phyloP scores from a whole-genome alignment of 2,113 vertebrate species.

The Mugil cephalus region DNA sequence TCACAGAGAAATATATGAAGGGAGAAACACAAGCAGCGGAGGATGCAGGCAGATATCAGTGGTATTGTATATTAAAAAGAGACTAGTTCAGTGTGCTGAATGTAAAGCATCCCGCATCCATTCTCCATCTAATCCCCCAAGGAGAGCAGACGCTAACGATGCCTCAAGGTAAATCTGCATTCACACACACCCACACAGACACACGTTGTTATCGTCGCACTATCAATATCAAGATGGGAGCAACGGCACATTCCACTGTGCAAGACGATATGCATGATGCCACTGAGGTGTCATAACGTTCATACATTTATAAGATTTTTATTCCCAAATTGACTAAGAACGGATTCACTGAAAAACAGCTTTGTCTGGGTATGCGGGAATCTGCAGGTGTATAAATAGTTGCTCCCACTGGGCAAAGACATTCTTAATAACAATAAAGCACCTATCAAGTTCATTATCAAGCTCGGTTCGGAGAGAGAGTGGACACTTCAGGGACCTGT shows the following conservation, averaged over 20 bases:
- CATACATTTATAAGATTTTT: conserved; percentile 65
- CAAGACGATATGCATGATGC: conserved; percentile 68
- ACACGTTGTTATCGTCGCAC: conserved; percentile 62
- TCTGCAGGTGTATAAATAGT: conserved; percentile 66
- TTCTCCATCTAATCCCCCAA: conserved; percentile 64
- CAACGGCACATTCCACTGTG: conserved; percentile 77
- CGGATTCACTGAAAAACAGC: conserved; percentile 30
- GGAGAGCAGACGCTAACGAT: conserved; percentile 71
- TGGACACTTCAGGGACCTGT: conserved; percentile 47
- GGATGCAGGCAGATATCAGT: conserved; percentile 81
- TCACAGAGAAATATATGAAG: conserved; percentile 85
- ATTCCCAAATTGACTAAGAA: conserved; percentile 46
- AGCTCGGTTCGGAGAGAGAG: conserved; percentile 59
- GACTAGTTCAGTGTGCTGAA: conserved; percentile 76
- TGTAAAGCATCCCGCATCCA: conserved; percentile 75
- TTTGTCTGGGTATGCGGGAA: conserved; percentile 31
- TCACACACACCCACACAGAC: conserved; percentile 69
- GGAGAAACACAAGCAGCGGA: conserved; percentile 81
- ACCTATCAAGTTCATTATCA: conserved; percentile 58
- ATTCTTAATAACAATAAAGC: conserved; percentile 73
- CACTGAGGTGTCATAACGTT: conserved; percentile 72
- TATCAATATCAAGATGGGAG: conserved; percentile 73
- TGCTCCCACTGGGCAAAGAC: conserved; percentile 62
- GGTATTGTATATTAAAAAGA: conserved; percentile 78
- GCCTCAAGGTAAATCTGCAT: conserved; percentile 63